Conservation (phyloP, 2,888 invertebrate species). For the Amphipyra berbera region DNA sequence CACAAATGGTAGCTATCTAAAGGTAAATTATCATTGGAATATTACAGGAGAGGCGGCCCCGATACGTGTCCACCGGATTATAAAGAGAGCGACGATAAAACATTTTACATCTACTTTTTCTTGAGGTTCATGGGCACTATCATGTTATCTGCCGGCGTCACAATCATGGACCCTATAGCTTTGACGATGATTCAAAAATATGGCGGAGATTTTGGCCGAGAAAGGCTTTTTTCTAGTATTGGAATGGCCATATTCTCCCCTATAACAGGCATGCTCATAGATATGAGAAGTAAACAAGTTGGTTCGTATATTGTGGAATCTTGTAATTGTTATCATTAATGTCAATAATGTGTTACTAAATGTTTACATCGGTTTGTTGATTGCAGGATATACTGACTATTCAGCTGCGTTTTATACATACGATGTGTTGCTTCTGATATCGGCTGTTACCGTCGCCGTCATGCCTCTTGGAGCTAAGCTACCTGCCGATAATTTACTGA, state of each 20-base stretch:
- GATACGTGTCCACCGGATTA: conserved; percentile 95
- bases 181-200: conserved; percentile 95
- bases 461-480: conserved; percentile 94
- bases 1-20: conserved; percentile 65
- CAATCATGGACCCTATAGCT: conserved; percentile 96
- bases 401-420: conserved; percentile 96
- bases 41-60: conserved; percentile 92
- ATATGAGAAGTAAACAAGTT: conserved; percentile 91
- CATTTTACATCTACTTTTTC: conserved; percentile 95
- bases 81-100: conserved; percentile 93
- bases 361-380: conserved; percentile 78
- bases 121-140: conserved; percentile 94
- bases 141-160: conserved; percentile 95
- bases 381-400: conserved; percentile 94
- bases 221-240: conserved; percentile 94
- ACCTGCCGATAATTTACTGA: conserved; percentile 94
- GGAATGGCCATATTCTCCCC: conserved; percentile 96
- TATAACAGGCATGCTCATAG: conserved; percentile 94
- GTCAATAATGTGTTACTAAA: conserved; percentile 76
- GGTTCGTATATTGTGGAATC: conserved; percentile 79
- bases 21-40: conserved; percentile 75
- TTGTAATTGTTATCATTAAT: conserved; percentile 81
- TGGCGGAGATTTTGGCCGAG: conserved; percentile 95
- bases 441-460: conserved; percentile 93
- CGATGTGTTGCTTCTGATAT: conserved; percentile 92